phyloP scores from a whole-genome alignment of 2,888 invertebrate genomes.

The Mactromeris polynyma region DNA sequence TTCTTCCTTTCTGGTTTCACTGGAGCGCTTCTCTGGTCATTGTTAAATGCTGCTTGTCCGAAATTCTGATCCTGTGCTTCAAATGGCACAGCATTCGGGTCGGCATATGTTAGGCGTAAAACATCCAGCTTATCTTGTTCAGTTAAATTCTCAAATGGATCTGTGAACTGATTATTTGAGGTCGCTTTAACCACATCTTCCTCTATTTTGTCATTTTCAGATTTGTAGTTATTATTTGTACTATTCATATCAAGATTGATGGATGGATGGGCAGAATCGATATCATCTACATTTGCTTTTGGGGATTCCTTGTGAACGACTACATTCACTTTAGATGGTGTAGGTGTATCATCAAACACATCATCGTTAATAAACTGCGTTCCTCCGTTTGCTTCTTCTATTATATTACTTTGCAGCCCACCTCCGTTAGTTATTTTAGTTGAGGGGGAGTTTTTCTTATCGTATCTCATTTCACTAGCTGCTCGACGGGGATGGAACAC shows the following conservation, averaged over 20 bases:
- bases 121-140: slow-evolving; percentile 76
- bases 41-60: slow-evolving; percentile 20
- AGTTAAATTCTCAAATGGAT: slow-evolving; percentile 70
- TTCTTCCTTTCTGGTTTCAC: slow-evolving; percentile 81
- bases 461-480: slow-evolving; percentile 76
- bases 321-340: slow-evolving; percentile 36
- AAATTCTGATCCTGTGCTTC: neutral
- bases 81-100: slow-evolving; percentile 56
- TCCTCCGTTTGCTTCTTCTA: slow-evolving; percentile 48
- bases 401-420: slow-evolving; percentile 45
- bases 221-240: neutral
- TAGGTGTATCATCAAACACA: slow-evolving; percentile 7
- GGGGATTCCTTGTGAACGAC: slow-evolving; percentile 51
- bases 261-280: slow-evolving; percentile 49
- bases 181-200: neutral
- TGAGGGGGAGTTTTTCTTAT: slow-evolving; percentile 46
- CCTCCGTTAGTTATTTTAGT: slow-evolving; percentile 25
- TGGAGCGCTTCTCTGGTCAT: slow-evolving; percentile 68
- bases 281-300: slow-evolving; percentile 4
- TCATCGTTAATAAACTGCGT: neutral
- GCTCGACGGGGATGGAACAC: slow-evolving; percentile 74
- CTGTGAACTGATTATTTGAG: slow-evolving; percentile 26
- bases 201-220: neutral
- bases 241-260: slow-evolving; percentile 51
- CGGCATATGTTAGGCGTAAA: slow-evolving; percentile 72